These are phyloP conservation scores for Zeuzera pyrina DNA, from an alignment of 2,888 invertebrate genomes.

Conservation along the genomic window DNA sequence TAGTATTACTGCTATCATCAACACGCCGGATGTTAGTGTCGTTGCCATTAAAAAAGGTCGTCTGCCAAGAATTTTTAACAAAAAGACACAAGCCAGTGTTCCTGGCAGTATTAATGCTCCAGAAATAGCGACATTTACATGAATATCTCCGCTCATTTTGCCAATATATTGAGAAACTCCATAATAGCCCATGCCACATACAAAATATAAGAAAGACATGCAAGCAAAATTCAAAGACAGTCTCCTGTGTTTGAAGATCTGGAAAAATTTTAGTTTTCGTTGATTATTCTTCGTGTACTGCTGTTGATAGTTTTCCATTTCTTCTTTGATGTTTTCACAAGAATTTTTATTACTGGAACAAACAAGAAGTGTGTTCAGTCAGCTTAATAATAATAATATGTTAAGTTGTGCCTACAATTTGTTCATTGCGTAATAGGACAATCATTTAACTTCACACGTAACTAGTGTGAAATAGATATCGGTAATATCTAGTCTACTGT, in stretches of 20 bases:
- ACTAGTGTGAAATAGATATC: no score
- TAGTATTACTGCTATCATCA: constrained; percentile 35
- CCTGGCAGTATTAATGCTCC: constrained; percentile 77
- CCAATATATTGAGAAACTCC: constrained; percentile 86
- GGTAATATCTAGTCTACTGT: no score
- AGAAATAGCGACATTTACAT: constrained; percentile 83
- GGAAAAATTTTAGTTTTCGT: constrained; percentile 33
- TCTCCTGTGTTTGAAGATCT: constrained; percentile 51
- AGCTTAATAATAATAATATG: no score
- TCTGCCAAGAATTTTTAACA: constrained; percentile 74
- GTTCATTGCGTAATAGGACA: no score
- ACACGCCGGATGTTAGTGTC: constrained; percentile 47
- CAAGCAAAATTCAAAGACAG: constrained; percentile 76
- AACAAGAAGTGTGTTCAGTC: neutral
- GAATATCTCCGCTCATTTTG: constrained; percentile 82
- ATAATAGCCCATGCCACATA: constrained; percentile 88
- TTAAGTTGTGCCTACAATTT: no score
- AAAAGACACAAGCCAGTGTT: constrained; percentile 69
- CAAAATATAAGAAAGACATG: constrained; percentile 81
- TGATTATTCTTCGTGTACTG: constrained; percentile 10
- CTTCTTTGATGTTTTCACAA: constrained; percentile 27
- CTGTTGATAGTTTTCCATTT: constrained; percentile 31
- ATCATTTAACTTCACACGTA: no score
- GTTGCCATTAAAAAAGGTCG: constrained; percentile 74
- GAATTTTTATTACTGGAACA: constrained; percentile 33